Base-by-base conservation (phyloP, 2,888 invertebrate species). In the Busseola fusca region DNA sequence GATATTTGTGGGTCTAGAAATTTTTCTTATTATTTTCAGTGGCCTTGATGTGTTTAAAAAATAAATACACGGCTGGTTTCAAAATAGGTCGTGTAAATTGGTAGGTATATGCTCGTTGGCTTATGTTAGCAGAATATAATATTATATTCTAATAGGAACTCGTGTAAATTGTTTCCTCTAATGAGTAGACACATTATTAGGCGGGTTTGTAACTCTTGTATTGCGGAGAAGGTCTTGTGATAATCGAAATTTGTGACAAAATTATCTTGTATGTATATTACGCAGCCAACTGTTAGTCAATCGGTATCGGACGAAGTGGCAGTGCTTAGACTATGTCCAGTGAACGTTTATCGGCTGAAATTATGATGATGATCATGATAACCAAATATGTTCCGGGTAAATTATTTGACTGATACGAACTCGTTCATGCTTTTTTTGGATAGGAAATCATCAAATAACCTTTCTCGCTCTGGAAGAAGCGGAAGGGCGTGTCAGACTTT, bases 181-280 rank as follows among this genome's bases (percentile, higher is more conserved):
- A 60, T 64, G 50, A 71, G 42, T 21, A 37, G 21, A 64, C 50
- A 76, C 25, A 59, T 59, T 59, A 67, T 66, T 67, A 25, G 21
- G 30, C 7, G 45, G 45, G n/a, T n/a, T 30, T 59, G 45, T 66
- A 40, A 66, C 25, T 65, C 25, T 42, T 40, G 16, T 48, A 30
- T 16, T 58, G 10, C n/a, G 37, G 27, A 58, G 4, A 1, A 5
- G 12, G 18, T 34, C 18, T 27, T 59, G 50, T 73, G 27, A 14
- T 54, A 59, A 30, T 48, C 18, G 25, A 16, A 45, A 74, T 48
- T 54, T 48, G 14, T 48, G 34, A 48, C 18, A 57, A 30, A 21
- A 48, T 48, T 67, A 59, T 60, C 54, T 54, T 60, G 21, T 59
- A 27, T 60, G 21, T 59, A 27, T n/a, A 52, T 34, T 34, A 34